phyloP scores from a whole-genome alignment of 1,140 invertebrate species.

The Geopemphigus sp. region DNA sequence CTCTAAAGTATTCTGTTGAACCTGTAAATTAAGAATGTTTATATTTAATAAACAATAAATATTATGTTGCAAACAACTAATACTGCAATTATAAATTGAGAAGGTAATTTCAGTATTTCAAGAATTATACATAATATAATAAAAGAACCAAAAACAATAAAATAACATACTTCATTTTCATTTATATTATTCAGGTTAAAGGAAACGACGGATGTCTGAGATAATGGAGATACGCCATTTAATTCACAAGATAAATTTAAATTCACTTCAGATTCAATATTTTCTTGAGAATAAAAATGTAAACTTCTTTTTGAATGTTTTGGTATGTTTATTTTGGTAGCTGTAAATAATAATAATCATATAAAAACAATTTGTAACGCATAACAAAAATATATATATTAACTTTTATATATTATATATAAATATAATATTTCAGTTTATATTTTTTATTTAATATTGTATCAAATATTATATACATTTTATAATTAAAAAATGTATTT shows the following conservation, averaged over 20 bases:
- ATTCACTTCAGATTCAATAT: neutral
- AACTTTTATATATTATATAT: no score
- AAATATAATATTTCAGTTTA: no score
- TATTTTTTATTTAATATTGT: no score
- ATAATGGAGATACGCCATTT: slow-evolving; percentile 38
- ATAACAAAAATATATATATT: neutral
- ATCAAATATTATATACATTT: no score
- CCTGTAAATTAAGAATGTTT: neutral
- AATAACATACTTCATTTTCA: slow-evolving; percentile 18
- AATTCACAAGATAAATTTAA: slow-evolving; percentile 26
- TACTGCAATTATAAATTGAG: neutral
- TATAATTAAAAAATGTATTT: no score
- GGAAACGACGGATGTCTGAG: slow-evolving; percentile 38
- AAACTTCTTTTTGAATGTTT: slow-evolving; percentile 53
- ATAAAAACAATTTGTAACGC: neutral
- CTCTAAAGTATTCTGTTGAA: slow-evolving; percentile 13
- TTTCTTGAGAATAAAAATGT: slow-evolving; percentile 48
- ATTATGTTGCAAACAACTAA: neutral
- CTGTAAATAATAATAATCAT: slow-evolving; percentile 23
- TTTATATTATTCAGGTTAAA: slow-evolving; percentile 2
- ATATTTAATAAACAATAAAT: no score
- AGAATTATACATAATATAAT: no score
- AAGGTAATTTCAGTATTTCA: neutral
- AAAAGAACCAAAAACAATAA: neutral
- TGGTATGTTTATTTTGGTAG: slow-evolving; percentile 11